Base-by-base conservation (phyloP, 2,888 invertebrate genomes). In the Margaritifera margaritifera region DNA sequence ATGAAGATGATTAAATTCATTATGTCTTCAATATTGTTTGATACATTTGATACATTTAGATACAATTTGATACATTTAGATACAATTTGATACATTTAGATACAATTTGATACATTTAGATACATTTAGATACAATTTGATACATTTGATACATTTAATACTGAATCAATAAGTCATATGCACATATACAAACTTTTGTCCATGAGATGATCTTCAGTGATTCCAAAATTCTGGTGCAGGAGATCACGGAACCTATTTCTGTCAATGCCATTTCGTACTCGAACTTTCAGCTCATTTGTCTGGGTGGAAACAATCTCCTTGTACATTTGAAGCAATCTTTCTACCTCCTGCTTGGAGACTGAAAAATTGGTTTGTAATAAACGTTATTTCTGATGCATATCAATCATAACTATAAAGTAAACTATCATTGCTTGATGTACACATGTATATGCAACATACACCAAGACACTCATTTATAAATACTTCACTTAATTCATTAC, bases 151-250 rank as follows among this genome's bases (percentile, higher is more conserved):
- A 4, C 42, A 42, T 42, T 42, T 42, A 15, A 42, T n/a, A 62
- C 3, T 25, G 51, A 15, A n/a, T 51, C 24, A 51, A 62, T 62
- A 62, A 51, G 18, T 22, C 1, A 15, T 20, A 11, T 31, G 67
- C 68, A 63, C 15, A 42, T 42, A 42, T 42, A 42, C 42, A 42
- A 42, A 86, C 87, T 80, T 81, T 95, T 91, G 82, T 95, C 95
- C 85, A 95, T 92, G 54, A 95, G 91, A 1, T 93, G 92, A 81
- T 95, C 95, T 83, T 95, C 95, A 0, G 95, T 95, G 64, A 95
- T 93, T 83, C 94, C 94, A 85, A 95, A 94, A 42, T 82, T 77
- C 61, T 84, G 80, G 65, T 86, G 83, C 6, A 88, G 75, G 52
- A 88, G 72, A 54, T 86, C 87, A 25, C 85, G 64, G 72, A 88